Base-by-base conservation (phyloP, 2,888 invertebrate species). In the Tillus elongatus region DNA sequence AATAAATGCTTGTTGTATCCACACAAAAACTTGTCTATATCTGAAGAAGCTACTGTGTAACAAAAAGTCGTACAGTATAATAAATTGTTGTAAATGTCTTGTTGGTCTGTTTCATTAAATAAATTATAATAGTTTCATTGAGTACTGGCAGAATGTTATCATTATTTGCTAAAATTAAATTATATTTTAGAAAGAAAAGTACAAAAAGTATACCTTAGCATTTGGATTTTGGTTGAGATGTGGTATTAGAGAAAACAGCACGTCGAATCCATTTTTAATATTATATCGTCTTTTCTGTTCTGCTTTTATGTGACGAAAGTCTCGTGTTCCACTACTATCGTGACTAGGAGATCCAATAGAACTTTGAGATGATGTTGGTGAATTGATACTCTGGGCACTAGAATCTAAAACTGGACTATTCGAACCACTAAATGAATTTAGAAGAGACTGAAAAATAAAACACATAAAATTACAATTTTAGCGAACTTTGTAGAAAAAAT, bases 241-340 rank as follows among this genome's bases (percentile, higher is more conserved):
- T 14, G 96, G 95, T 58, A 96, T 91, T 41, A 96, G 74, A 42
- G 84, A 81, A 64, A 93, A 90, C 46, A 96, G 73, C 66, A 85
- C 84, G 66, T 96, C 95, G 66, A 96, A 96, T 26, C 95, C 95
- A 63, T 87, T 89, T 67, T 95, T 95, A 55, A 96, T 93, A 64
- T 93, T 95, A 63, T 87, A 92, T 36, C 95, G 74, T 19, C 96
- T 74, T 64, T 95, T 96, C 68, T 95, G 93, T 60, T 96, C 96
- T 1, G 96, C 92, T 65, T 91, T 91, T 52, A 91, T 84, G 64
- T 95, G 95, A 30, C 85, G 71, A 52, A 86, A 80, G 58, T 86
- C 80, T 49, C 73, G 57, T 46, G 78, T 65, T 2, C 70, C 65
- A 30, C 70, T 61, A 46, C 73, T 70, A 46, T 75, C 69, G 2